Percentiles rank a stretch among this genome's conserved stretches.
These are phyloP conservation scores for Heliconius ismenius DNA, from an alignment of 2,888 invertebrate species.

Conservation along the genomic window DNA sequence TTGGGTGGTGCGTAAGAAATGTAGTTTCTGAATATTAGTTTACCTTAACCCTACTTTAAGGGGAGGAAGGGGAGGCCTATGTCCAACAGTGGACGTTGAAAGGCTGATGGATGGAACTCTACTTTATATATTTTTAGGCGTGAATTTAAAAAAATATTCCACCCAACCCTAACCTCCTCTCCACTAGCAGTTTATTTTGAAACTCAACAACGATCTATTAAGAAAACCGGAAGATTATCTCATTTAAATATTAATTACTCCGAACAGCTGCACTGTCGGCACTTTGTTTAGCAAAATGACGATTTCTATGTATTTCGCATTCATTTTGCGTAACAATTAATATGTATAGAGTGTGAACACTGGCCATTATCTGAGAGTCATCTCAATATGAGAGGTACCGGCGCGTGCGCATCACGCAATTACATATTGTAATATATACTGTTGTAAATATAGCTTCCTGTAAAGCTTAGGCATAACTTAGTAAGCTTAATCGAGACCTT, in stretches of 20 bases:
- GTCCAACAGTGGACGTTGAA: too few species aligned
- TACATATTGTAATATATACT: neutral
- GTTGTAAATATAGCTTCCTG: conserved; percentile 7
- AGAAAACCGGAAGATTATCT: conserved; percentile 13
- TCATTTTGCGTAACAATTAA: conserved; percentile 10
- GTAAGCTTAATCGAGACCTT: neutral
- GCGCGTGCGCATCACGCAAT: conserved; percentile 12
- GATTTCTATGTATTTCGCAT: conserved; percentile 15
- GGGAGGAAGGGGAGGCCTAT: too few species aligned
- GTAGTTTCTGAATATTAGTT: too few species aligned
- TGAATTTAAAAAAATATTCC: too few species aligned
- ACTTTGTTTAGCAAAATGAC: neutral
- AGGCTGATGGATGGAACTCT: too few species aligned
- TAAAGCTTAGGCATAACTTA: neutral
- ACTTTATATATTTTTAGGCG: too few species aligned
- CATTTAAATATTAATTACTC: conserved; percentile 18
- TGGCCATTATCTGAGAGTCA: conserved; percentile 21
- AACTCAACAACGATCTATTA: neutral
- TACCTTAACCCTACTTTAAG: too few species aligned
- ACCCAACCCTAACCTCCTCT: neutral
- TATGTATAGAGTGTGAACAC: conserved; percentile 19
- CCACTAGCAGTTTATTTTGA: neutral
- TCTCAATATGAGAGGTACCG: conserved; percentile 30
- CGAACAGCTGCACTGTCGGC: conserved; percentile 17
- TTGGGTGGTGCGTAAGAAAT: too few species aligned